Evolutionary conservation across 2,113 vertebrate genomes (phyloP), one percentile per base, ranked within the genome.

Genomic region (Hydropotes inermis): DNA sequence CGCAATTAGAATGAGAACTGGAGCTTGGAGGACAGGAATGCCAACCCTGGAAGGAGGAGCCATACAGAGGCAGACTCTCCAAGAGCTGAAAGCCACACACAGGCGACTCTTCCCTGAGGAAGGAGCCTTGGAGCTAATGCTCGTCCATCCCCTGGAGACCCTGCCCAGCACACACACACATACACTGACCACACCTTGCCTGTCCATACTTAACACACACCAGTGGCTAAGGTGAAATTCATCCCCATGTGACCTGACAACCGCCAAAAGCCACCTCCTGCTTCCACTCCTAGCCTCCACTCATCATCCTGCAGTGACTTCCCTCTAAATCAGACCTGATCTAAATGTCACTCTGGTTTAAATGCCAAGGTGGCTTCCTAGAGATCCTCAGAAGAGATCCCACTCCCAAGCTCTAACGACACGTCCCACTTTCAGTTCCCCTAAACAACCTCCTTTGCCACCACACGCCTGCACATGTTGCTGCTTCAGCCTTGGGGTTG

Each of bases 171-270:
- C 5, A 0, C 60, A 61, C 25, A 43, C 19, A 28, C 33, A 54
- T 28, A 15, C 5, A 0, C 60, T 28, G 67, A 23, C 28, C 28
- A 30, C 54, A 91, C 36, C 55, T 36, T 28, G 58, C 89, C 30
- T 45, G 30, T 36, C 27, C 60, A 55, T 13, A 25, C 9, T 28
- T 3, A 25, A 12, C 50, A 57, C 61, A 84, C 19, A 25, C 17
- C 60, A 33, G 30, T 7, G 1, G 4, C 28, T 47, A 88, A 76
- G 2, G 36, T 25, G 55, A 92, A 83, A 67, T 11, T 28, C 23
- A 60, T 7, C 25, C 7, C 6, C 3, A 1, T 27, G 28, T 0
- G n/a, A 30, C n/a, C 74, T 64, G 23, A 33, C 16, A 45, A 33
- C 13, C 7, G 67, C 8, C 36, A 64, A 52, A 39, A 21, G 33